phyloP scores from a whole-genome alignment of 2,797 vertebrate genomes.

The Lophius americanus region DNA sequence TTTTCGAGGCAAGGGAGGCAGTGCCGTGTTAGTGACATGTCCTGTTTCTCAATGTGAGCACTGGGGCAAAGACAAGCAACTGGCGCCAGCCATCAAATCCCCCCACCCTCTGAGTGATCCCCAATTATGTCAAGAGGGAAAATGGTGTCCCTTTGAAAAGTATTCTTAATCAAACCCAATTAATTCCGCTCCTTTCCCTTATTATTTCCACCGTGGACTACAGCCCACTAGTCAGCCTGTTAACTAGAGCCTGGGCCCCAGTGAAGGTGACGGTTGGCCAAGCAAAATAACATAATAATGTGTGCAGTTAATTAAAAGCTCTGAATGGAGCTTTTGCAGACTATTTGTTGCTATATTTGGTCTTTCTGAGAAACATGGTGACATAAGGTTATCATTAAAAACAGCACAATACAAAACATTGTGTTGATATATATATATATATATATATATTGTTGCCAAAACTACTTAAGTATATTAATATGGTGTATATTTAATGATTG shows the following conservation, averaged over 20 bases:
- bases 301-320: conserved; percentile 80
- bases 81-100: conserved; percentile 77
- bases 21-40: conserved; percentile 44
- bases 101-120: conserved; percentile 54
- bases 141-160: conserved; percentile 79
- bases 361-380: conserved; percentile 35
- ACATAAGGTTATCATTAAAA: conserved; percentile 25
- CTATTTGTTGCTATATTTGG: conserved; percentile 16
- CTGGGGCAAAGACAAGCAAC: conserved; percentile 61
- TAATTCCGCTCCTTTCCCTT: conserved; percentile 87
- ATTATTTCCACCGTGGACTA: conserved; percentile 81
- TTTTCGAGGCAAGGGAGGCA: conserved; percentile 9
- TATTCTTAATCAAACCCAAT: conserved; percentile 85
- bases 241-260: conserved; percentile 76
- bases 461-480: conserved; percentile 3
- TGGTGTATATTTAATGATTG: neutral
- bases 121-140: conserved; percentile 81
- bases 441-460: neutral
- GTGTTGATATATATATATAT: neutral
- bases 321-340: conserved; percentile 56
- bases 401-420: conserved; percentile 20
- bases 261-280: conserved; percentile 69
- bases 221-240: conserved; percentile 78
- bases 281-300: conserved; percentile 79
- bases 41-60: conserved; percentile 45